phyloP scores from a whole-genome alignment of 2,113 vertebrate species.

The Dipodomys ordii region DNA sequence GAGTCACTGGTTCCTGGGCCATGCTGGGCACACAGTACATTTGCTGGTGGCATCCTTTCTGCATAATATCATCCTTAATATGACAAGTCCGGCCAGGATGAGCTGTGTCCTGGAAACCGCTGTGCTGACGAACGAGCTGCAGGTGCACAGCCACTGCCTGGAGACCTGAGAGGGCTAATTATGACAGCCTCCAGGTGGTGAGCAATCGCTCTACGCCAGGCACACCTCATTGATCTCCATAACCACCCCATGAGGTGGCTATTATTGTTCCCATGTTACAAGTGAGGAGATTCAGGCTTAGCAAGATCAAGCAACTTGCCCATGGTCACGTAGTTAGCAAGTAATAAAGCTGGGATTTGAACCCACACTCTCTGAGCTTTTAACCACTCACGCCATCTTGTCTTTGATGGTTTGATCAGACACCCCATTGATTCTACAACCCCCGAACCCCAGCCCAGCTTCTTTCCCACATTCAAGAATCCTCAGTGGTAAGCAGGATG shows the following conservation, averaged over 20 bases:
- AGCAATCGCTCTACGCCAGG: constrained; percentile 34
- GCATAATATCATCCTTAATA: constrained; percentile 38
- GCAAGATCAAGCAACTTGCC: constrained; percentile 25
- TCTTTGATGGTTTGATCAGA: background rate
- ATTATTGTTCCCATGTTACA: constrained; percentile 56
- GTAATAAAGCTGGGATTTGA: constrained; percentile 54
- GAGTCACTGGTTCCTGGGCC: background rate
- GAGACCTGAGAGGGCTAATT: constrained; percentile 55
- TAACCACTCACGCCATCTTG: constrained; percentile 1
- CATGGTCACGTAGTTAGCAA: constrained; percentile 22
- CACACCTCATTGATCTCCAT: constrained; percentile 45
- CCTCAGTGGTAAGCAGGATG: background rate
- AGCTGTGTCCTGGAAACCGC: constrained; percentile 35
- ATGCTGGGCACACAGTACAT: background rate
- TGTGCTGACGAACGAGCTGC: constrained; percentile 23
- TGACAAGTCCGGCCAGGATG: constrained; percentile 23
- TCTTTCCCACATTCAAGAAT: constrained; percentile 9
- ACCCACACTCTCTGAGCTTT: background rate
- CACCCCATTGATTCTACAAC: constrained; percentile 25
- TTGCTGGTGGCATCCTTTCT: background rate
- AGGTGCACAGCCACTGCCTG: constrained; percentile 52
- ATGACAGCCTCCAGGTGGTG: constrained; percentile 63
- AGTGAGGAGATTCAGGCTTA: constrained; percentile 63
- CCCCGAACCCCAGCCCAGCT: background rate
- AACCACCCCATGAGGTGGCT: constrained; percentile 12